Evolutionary conservation across 2,888 invertebrate genomes (phyloP), one percentile per base, ranked within the genome.

Genomic region (Achlya flavicornis): DNA sequence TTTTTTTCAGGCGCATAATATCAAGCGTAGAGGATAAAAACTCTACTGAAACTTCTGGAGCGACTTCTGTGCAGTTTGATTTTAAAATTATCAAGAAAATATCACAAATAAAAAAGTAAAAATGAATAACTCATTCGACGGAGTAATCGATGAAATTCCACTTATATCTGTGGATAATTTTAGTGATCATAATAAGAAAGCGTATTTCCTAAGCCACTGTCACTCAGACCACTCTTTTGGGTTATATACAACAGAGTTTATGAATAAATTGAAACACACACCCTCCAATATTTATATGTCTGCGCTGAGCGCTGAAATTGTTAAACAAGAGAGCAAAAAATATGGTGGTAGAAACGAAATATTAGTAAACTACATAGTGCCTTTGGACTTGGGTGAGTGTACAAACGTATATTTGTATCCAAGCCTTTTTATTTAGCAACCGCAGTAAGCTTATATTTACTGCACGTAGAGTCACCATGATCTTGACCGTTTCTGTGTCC

Each of bases 151-250:
- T 12, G 96, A 96, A 86, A 93, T 96, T 69, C 95, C 95, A 0
- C 94, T 93, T 19, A 94, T 96, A 62, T 91, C 94, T 1, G 94
- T 95, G 4, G 96, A 96, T 85, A 92, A 95, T 69, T 96, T 95
- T 70, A 87, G 92, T 65, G 83, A 78, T 46, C 72, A 86, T 0
- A 92, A 94, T 69, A 78, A 90, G 59, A 86, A 87, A 57, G 93
- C 93, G 0, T 96, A 94, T 81, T 96, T 96, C 77, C 78, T 96
- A 6, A 96, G 96, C 41, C 96, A 96, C 74, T 96, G 95, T 69
- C 96, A 96, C 71, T 72, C 77, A 0, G 96, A 96, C 80, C 96
- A 96, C 74, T 95, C 94, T 76, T 63, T 77, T 5, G 96, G 96
- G 0, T 75, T 96, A 2, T 64, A 70, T 16, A 65, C 61, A 0